Base-by-base conservation (phyloP, 2,113 vertebrate species). In the Tylochromis polylepis region DNA sequence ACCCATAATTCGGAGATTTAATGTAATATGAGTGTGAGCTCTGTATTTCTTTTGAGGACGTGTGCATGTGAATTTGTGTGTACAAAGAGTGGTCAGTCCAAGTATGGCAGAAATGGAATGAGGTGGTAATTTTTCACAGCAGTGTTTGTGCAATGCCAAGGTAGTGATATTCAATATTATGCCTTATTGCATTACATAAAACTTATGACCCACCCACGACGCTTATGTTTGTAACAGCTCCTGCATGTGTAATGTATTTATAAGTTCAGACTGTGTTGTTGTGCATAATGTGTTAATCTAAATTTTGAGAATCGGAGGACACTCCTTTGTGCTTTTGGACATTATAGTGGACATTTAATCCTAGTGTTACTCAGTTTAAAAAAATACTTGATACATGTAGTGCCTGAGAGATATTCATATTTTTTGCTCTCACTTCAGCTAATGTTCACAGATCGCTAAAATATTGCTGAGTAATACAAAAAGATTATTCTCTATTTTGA, bases 1-100 rank as follows among this genome's bases (percentile, higher is more conserved):
- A 96, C 94, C 92, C 92, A 88, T 95, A 96, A 95, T 95, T 96
- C 90, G 59, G 82, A 93, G 90, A 93, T 91, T 93, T 93, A 89
- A 93, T 93, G 91, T 92, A 90, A 92, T 90, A 79, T 70, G 88
- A 92, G 81, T 87, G 77, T 72, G 79, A 84, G 83, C 70, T 85
- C 57, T 92, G 31, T 85, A 86, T 85, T 55, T 84, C 57, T 84
- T 60, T 18, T n/a, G 49, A 83, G 82, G 80, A 87, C 58, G 75
- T 87, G 84, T 83, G 84, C 15, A 49, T 62, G 83, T 85, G 59
- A 82, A 34, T 58, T 43, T 83, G 60, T 70, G 79, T 60, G 82
- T 82, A 20, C 22, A 11, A 70, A 82, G 90, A 87, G 88, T 11
- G 72, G 53, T 84, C 38, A 81, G 46, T 83, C 38, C 24, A 27